Evolutionary conservation across 2,113 vertebrate genomes (phyloP).

Genomic region (Microtus oregoni): DNA sequence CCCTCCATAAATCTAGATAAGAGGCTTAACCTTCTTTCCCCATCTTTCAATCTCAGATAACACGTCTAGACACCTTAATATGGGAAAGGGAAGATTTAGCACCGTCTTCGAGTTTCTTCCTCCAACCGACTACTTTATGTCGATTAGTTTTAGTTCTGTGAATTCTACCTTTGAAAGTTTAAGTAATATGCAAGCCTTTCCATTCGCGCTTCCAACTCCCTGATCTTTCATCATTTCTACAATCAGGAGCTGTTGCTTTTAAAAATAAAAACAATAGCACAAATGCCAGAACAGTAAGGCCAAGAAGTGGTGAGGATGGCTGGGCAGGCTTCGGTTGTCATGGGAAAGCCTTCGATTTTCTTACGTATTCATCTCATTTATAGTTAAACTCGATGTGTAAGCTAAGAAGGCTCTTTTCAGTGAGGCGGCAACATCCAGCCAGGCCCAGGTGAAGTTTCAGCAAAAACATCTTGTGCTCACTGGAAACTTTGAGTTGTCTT

Average conservation of each 20-base stretch:
- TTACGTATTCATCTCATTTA: background rate
- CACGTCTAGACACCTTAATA: conserved; percentile 75
- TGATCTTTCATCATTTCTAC: background rate
- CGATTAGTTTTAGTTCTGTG: conserved; percentile 27
- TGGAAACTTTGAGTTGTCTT: conserved; percentile 30
- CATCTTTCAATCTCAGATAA: conserved; percentile 76
- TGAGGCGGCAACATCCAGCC: background rate
- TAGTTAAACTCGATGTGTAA: background rate
- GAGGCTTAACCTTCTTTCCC: conserved; percentile 66
- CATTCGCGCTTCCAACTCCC: background rate
- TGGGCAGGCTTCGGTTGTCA: background rate
- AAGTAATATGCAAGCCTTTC: conserved; percentile 27
- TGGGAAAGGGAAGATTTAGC: conserved; percentile 45
- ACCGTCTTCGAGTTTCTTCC: conserved; percentile 53
- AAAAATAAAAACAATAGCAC: background rate
- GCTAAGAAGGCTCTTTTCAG: background rate
- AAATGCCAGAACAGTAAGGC: background rate
- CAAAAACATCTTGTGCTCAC: background rate
- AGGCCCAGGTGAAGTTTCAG: background rate
- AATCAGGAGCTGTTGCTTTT: background rate
- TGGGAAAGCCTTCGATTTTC: background rate
- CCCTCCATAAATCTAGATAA: conserved; percentile 77
- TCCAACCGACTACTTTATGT: conserved; percentile 34
- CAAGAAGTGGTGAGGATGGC: background rate
- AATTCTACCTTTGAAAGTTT: conserved; percentile 38